Evolutionary conservation across 2,888 invertebrate genomes (phyloP).

Genomic region (Leucoma salicis): DNA sequence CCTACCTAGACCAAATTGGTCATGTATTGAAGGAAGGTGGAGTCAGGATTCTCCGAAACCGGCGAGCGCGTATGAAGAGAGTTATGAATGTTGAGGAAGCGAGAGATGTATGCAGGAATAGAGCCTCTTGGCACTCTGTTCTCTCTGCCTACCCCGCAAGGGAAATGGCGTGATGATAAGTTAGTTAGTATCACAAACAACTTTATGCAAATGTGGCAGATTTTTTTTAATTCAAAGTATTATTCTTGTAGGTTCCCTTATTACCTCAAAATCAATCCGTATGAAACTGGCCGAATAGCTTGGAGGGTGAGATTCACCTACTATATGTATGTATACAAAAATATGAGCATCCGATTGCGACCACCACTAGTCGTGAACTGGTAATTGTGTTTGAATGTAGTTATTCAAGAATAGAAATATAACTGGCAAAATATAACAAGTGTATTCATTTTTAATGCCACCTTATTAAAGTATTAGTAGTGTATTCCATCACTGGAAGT

Average conservation of each 20-base stretch:
- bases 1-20: too few relatives aligned
- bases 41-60: too few relatives aligned
- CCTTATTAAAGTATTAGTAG: conserved; percentile 54
- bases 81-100: too few relatives aligned
- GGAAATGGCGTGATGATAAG: too few relatives aligned
- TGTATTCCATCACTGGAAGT: conserved; percentile 52
- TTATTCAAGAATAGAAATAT: conserved; percentile 41
- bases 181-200: too few relatives aligned
- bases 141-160: too few relatives aligned
- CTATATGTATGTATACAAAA: conserved; percentile 26
- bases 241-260: too few relatives aligned
- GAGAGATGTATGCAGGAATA: background rate
- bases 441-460: conserved; percentile 50
- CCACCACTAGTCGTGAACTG: conserved; percentile 51
- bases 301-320: conserved; percentile 45
- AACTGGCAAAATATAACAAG: conserved; percentile 40
- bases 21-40: too few relatives aligned
- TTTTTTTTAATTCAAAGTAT: too few relatives aligned
- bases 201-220: too few relatives aligned
- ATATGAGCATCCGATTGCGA: conserved; percentile 50
- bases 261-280: conserved; percentile 37
- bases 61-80: too few relatives aligned
- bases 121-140: too few relatives aligned
- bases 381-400: conserved; percentile 71
- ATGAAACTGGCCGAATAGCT: conserved; percentile 48